Base-by-base conservation (phyloP, 2,797 vertebrate species). In the Phataginus tetradactyla region DNA sequence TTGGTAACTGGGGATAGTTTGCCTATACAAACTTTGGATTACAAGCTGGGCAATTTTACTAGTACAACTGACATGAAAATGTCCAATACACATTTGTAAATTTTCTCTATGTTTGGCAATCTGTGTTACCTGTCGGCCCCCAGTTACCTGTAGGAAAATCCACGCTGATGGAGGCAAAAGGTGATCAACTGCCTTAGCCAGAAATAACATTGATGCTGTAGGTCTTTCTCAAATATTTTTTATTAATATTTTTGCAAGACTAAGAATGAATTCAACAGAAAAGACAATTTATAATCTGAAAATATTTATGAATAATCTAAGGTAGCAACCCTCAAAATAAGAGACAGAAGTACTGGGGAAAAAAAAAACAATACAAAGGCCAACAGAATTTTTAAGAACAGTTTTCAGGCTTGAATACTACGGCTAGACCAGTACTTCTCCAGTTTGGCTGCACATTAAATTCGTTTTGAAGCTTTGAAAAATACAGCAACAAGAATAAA, bases 401-500 rank as follows among this genome's bases (percentile, higher is more conserved):
- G 6, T 37, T 10, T 61, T 86, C 27, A 59, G 18, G 0, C 17
- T 68, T 71, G 17, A 83, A 63, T 34, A n/a, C 21, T 34, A 6
- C 87, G 21, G 4, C 4, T 61, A 45, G 18, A 49, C 5, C 14
- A 49, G 1, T 63, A 21, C 15, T 78, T 86, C 61, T 77, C 8
- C 81, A 51, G 59, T 42, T 7, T 71, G 20, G 0, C n/a, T 64
- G n/a, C 2, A 37, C 27, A 0, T 63, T 55, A 83, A 14, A 83
- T 53, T 49, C 6, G 55, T 5, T 13, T 77, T 8, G 8, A 81
- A 45, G 3, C 18, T 91, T 69, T 63, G n/a, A 53, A 88, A 89
- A 68, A 61, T 63, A 23, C 0, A 14, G 5, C 20, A 1, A 66
- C 1, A 74, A 59, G 1, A 14, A 45, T 59, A 1, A 0, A 51